A percentile compares a stretch with the other conserved stretches of the same genome.
These are phyloP conservation scores for Magallana ariakensis DNA, from an alignment of 1,140 invertebrate genomes.

Conservation along the genomic window DNA sequence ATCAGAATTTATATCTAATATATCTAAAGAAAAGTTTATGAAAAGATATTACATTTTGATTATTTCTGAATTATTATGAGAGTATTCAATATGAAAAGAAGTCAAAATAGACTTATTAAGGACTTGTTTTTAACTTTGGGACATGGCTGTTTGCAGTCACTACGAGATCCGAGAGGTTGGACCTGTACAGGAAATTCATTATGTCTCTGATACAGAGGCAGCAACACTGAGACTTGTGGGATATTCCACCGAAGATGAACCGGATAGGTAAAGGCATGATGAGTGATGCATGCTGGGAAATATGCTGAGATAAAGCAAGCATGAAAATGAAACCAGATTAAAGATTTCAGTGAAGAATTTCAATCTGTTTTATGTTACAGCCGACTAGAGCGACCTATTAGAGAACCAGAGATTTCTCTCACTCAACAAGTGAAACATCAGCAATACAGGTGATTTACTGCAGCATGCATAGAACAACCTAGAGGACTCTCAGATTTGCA, in stretches of 20 bases:
- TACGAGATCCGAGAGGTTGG: constrained; percentile 75
- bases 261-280: constrained; percentile 48
- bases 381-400: constrained; percentile 3
- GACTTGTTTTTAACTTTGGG: too few species aligned
- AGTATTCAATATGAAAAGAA: too few species aligned
- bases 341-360: too few species aligned
- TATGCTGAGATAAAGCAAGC: too few species aligned
- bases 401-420: constrained; percentile 62
- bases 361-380: not conserved
- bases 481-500: not conserved
- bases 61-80: too few species aligned
- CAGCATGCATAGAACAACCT: not conserved
- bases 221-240: constrained; percentile 69
- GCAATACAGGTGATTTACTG: constrained; percentile 61
- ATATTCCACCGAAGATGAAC: constrained; percentile 62
- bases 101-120: too few species aligned
- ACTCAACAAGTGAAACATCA: constrained; percentile 65
- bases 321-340: too few species aligned
- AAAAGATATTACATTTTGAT: too few species aligned
- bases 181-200: constrained; percentile 75
- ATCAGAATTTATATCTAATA: too few species aligned
- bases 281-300: constrained; percentile 39
- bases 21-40: too few species aligned
- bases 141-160: constrained; percentile 57
- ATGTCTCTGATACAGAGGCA: constrained; percentile 74